These are phyloP conservation scores for Rhynchonycteris naso DNA, from an alignment of 2,797 vertebrate species.

Conservation along the genomic window DNA sequence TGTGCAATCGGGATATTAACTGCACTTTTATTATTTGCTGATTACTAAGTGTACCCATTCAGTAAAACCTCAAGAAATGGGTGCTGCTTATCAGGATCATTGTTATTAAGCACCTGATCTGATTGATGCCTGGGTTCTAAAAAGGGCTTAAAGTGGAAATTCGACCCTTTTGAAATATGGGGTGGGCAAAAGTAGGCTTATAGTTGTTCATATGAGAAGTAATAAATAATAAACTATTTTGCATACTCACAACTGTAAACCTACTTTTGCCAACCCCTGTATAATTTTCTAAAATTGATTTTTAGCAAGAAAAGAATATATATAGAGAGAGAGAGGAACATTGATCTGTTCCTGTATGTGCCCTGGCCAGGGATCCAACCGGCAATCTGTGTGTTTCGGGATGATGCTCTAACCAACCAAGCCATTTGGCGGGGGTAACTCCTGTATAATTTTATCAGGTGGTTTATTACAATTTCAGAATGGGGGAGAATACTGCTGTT, in stretches of 20 bases:
- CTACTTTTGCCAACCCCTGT: not conserved
- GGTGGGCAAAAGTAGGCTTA: not conserved
- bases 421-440: not conserved
- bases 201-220: not conserved
- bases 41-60: too few relatives aligned
- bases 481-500: rapidly evolving
- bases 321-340: not conserved
- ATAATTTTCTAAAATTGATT: too few relatives aligned
- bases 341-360: not conserved
- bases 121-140: too few relatives aligned
- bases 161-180: not conserved
- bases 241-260: not conserved
- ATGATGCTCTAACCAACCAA: not conserved
- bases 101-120: not conserved
- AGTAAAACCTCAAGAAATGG: not conserved
- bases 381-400: too few relatives aligned
- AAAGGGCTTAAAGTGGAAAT: not conserved
- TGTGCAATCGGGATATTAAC: not conserved
- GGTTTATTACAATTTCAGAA: not conserved
- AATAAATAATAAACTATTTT: not conserved
- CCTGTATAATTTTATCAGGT: not conserved
- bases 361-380: not conserved
- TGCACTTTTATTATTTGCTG: not conserved
- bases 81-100: too few relatives aligned
- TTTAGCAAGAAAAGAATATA: not conserved